phyloP scores from a whole-genome alignment of 2,888 invertebrate species.

The Drosophila barbarae region DNA sequence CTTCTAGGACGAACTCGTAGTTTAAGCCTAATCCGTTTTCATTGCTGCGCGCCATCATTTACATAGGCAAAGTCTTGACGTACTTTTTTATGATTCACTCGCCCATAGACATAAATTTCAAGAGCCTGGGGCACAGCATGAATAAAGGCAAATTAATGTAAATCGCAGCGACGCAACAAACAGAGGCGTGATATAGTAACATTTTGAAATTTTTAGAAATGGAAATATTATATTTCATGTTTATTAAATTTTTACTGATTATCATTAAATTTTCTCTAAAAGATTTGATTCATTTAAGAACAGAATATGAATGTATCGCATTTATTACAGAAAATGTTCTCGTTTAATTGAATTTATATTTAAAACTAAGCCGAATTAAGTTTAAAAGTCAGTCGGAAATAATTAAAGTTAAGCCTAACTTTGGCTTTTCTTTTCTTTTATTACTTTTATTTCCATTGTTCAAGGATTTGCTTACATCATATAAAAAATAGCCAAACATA shows the following conservation, averaged over 20 bases:
- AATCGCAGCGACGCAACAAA: slow-evolving; percentile 61
- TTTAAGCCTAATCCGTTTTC: slow-evolving; percentile 59
- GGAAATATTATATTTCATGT: no score
- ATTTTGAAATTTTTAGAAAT: no score
- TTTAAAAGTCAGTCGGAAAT: no score
- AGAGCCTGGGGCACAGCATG: slow-evolving; percentile 70
- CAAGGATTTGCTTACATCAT: background rate
- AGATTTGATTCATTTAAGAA: no score
- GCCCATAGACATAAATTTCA: slow-evolving; percentile 58
- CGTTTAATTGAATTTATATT: no score
- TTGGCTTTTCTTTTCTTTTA: background rate
- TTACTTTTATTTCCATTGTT: background rate
- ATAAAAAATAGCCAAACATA: no score
- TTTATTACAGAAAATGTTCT: no score
- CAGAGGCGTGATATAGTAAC: background rate
- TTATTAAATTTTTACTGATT: no score
- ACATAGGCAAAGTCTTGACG: slow-evolving; percentile 72
- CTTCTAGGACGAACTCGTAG: slow-evolving; percentile 25
- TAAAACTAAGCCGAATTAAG: no score
- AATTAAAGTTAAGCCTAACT: no score
- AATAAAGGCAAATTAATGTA: slow-evolving; percentile 78
- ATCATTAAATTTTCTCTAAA: no score
- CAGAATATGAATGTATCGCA: no score
- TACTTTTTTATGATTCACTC: slow-evolving; percentile 63
- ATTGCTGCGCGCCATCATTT: slow-evolving; percentile 63